Evolutionary conservation across 2,113 vertebrate genomes (phyloP).

Genomic region (Microcebus tavaratra): DNA sequence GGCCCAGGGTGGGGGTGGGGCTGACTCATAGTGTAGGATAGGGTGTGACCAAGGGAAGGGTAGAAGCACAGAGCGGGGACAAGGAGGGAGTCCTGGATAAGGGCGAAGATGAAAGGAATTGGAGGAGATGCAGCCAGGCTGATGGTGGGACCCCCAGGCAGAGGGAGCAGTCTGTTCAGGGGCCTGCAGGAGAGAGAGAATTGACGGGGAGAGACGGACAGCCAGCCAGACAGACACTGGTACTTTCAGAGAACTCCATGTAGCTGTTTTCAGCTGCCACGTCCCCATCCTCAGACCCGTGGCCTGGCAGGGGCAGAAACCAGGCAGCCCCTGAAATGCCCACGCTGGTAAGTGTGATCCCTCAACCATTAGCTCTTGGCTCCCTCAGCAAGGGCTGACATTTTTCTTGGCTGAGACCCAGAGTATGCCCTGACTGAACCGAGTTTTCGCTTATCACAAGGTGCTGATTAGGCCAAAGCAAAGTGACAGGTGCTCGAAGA

Average conservation of each 20-base stretch:
- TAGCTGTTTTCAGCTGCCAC: background rate
- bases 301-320: background rate
- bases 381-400: slow-evolving; percentile 43
- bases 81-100: background rate
- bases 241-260: background rate
- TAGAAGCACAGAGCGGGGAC: background rate
- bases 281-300: background rate
- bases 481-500: slow-evolving; percentile 75
- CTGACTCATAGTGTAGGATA: background rate
- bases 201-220: background rate
- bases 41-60: background rate
- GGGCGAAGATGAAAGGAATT: background rate
- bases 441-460: slow-evolving; percentile 58
- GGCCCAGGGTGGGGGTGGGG: too few relatives aligned
- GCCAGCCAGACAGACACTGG: background rate
- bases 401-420: slow-evolving; percentile 72
- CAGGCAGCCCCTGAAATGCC: background rate
- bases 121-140: background rate
- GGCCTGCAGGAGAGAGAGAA: background rate
- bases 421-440: slow-evolving; percentile 21
- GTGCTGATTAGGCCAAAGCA: slow-evolving; percentile 68
- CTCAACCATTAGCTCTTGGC: background rate
- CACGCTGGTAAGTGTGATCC: background rate
- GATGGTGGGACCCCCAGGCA: background rate
- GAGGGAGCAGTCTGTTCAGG: background rate